These are phyloP conservation scores for Meriones psammophilus DNA, from an alignment of 2,797 vertebrate genomes.

Conservation along the genomic window DNA sequence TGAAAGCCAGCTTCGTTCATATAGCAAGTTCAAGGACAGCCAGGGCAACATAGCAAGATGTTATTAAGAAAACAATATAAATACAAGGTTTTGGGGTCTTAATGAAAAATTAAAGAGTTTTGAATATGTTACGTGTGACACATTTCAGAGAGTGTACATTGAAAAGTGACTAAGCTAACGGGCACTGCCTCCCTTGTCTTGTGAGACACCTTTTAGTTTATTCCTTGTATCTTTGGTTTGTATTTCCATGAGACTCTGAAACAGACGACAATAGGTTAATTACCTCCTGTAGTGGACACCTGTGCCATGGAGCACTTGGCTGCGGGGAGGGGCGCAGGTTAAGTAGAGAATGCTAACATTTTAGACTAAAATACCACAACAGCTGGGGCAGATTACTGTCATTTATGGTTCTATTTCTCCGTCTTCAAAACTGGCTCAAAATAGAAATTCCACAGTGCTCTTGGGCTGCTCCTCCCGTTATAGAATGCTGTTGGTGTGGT, in stretches of 20 bases:
- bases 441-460: slow-evolving; percentile 51
- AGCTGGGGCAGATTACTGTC: slow-evolving; percentile 17
- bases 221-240: slow-evolving; percentile 34
- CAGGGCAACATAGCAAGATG: neutral
- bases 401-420: slow-evolving; percentile 57
- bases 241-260: slow-evolving; percentile 53
- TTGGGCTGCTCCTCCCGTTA: slow-evolving; percentile 35
- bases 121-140: neutral
- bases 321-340: neutral
- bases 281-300: neutral
- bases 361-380: slow-evolving; percentile 39
- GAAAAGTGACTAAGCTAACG: neutral
- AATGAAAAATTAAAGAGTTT: neutral
- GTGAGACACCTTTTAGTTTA: slow-evolving; percentile 16
- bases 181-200: neutral
- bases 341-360: neutral
- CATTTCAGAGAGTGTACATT: neutral
- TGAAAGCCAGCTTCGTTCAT: neutral
- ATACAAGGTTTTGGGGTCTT: neutral
- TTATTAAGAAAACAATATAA: neutral
- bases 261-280: neutral
- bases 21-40: neutral
- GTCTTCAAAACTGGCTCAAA: slow-evolving; percentile 37
- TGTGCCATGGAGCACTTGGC: neutral
- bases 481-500: neutral